phyloP scores from a whole-genome alignment of 2,888 invertebrate species.

The Terebella lapidaria region DNA sequence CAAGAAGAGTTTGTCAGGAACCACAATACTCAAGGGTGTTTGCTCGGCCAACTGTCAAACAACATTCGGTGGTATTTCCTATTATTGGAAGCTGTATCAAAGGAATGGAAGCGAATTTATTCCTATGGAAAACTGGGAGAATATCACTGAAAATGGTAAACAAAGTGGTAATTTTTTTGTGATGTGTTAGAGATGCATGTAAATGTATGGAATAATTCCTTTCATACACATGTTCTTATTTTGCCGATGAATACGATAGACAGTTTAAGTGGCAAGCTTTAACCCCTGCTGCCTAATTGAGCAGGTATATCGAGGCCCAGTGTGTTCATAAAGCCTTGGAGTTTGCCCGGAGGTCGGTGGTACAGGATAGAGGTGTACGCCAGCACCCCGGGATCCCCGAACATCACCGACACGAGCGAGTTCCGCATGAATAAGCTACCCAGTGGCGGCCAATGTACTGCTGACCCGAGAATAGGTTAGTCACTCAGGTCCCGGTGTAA shows the following conservation, averaged over 20 bases:
- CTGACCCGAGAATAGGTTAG: background rate
- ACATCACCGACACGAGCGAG: background rate
- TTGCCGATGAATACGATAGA: too few relatives aligned
- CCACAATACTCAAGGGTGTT: background rate
- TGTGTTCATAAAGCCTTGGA: background rate
- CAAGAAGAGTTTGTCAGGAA: background rate
- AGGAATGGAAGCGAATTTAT: too few relatives aligned
- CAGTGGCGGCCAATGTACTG: background rate
- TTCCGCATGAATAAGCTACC: background rate
- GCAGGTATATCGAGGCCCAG: background rate
- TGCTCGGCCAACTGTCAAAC: background rate
- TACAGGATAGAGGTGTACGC: background rate
- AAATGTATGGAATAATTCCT: too few relatives aligned
- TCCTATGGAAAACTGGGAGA: too few relatives aligned
- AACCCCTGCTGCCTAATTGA: too few relatives aligned
- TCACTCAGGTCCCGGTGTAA: background rate
- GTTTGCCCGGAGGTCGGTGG: background rate
- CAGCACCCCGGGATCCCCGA: background rate
- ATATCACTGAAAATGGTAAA: too few relatives aligned
- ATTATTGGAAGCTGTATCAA: background rate
- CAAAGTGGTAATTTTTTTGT: too few relatives aligned
- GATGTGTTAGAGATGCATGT: too few relatives aligned
- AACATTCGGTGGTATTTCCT: background rate
- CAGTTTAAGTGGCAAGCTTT: too few relatives aligned
- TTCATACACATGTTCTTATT: too few relatives aligned